Evolutionary conservation across 2,113 vertebrate species (phyloP), one percentile per base, ranked within the genome.

Genomic region (Archocentrus centrarchus): DNA sequence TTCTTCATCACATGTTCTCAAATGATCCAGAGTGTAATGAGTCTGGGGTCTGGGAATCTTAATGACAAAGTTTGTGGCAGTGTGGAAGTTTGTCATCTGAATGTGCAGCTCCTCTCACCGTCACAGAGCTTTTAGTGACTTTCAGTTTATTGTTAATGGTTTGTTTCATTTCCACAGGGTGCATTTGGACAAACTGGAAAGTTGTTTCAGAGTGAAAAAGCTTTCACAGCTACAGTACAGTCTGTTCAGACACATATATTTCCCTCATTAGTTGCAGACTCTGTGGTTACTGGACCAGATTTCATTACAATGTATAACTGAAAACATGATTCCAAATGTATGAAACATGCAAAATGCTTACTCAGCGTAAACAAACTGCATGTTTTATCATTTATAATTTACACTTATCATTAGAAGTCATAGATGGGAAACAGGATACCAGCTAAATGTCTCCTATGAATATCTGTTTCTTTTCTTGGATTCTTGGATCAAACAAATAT

Each of bases 11-110:
- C 11, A 22, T 53, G 44, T 20, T 53, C 20, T 8, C 24, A 53
- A 53, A 53, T 53, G 17, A 8, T 8, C 44, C 20, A 47, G 0
- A 30, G 20, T 0, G 0, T 13, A 53, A 53, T 30, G 24, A 53
- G 1, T 50, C 41, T 50, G 22, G 47, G 60, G 60, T 37, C 32
- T 0, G 60, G 6, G 2, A 44, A 7, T 50, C 9, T 50, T 50
- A 30, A 70, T 70, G 22, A 50, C 24, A 70, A 70, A 30, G 50
- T 50, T 44, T 50, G 0, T 30, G 0, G 5, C 3, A 1, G 10
- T 53, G 44, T 70, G 66, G 6, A 13, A 7, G 1, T 0, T 70
- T 70, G 4, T 70, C 11, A 24, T 59, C 64, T 50, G 41, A 70
- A 11, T 50, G 4, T n/a, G 55, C 24, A 1, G 66, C 17, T 70